Conservation (phyloP, 2,888 invertebrate genomes). For the Agrypnus murinus region DNA sequence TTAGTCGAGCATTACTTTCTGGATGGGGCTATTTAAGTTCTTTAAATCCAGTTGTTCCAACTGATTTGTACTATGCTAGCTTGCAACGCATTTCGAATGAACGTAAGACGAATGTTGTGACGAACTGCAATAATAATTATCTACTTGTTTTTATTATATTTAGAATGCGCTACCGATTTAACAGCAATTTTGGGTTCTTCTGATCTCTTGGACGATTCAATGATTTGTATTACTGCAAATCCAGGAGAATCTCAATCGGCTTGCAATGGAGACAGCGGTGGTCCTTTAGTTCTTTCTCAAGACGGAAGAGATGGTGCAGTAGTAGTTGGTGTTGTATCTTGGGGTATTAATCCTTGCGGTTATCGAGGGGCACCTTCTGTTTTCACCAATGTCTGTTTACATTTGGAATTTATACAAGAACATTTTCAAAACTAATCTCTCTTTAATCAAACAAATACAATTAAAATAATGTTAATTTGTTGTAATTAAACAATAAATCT, state of each 20-base stretch:
- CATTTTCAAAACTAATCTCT: conserved; percentile 3
- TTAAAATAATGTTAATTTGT: no score
- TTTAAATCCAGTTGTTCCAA: neutral
- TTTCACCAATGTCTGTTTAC: conserved; percentile 32
- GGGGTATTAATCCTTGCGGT: conserved; percentile 37
- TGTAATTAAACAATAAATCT: no score
- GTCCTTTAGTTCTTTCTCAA: conserved; percentile 7
- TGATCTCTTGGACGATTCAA: conserved; percentile 27
- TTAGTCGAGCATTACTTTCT: neutral
- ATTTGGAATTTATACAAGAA: conserved; percentile 12
- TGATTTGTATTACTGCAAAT: conserved; percentile 30
- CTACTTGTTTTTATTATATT: neutral
- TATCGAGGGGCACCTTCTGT: conserved; percentile 18
- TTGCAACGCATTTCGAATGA: conserved; percentile 23
- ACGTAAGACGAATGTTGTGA: neutral
- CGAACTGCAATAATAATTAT: neutral
- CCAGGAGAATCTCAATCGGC: conserved; percentile 5
- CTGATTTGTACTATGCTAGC: neutral
- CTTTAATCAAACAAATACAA: neutral
- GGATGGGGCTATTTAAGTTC: conserved; percentile 23
- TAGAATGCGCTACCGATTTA: conserved; percentile 23
- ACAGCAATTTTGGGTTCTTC: neutral
- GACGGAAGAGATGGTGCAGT: conserved; percentile 41
- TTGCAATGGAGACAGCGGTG: conserved; percentile 26
- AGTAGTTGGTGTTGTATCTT: conserved; percentile 45